Conservation (phyloP, 2,113 vertebrate species). For the Tiliqua scincoides region DNA sequence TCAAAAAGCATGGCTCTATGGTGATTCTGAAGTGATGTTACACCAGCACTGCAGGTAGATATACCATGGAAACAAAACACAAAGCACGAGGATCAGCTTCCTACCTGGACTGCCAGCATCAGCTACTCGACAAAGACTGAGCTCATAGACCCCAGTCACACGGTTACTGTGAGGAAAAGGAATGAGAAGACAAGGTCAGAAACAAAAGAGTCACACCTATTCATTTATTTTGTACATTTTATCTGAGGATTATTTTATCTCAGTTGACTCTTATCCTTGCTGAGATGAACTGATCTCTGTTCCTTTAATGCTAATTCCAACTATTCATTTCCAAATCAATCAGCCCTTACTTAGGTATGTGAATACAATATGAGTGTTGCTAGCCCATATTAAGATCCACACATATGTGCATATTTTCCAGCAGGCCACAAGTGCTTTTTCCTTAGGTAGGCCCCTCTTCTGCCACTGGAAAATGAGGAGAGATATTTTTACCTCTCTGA, state of each 20-base stretch:
- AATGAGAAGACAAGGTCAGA: not conserved
- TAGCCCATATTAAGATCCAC: not conserved
- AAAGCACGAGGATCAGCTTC: not conserved
- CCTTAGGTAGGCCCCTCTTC: not conserved
- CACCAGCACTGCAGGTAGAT: not conserved
- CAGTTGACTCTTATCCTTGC: not conserved
- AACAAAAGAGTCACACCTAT: too few species aligned
- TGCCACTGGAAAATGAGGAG: not conserved
- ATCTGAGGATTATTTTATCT: not conserved
- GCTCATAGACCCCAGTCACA: constrained; percentile 93
- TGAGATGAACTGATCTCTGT: not conserved
- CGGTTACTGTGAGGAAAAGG: constrained; percentile 83
- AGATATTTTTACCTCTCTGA: constrained; percentile 84
- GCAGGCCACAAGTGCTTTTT: not conserved
- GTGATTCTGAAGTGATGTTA: not conserved
- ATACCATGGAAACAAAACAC: not conserved
- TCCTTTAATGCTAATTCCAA: not conserved
- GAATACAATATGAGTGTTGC: not conserved
- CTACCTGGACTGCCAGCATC: constrained; percentile 94
- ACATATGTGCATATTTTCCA: not conserved
- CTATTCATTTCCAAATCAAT: not conserved
- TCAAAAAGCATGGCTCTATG: not conserved
- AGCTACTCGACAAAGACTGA: constrained; percentile 90
- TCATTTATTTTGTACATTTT: not conserved
- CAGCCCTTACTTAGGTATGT: not conserved